Base-by-base conservation (phyloP, 2,888 invertebrate genomes). In the Amorpha juglandis region DNA sequence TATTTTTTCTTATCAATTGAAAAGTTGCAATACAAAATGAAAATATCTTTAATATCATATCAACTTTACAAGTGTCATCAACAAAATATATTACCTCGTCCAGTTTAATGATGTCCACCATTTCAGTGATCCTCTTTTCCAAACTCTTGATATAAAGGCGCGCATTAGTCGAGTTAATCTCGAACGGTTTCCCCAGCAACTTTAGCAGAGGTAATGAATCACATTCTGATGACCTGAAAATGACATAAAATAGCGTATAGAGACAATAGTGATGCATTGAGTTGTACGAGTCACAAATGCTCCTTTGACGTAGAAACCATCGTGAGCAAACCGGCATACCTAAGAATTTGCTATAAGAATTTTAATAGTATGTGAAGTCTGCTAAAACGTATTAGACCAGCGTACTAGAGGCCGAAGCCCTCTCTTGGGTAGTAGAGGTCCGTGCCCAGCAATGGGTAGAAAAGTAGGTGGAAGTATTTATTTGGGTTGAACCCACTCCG, bases 111-210 rank as follows among this genome's bases (percentile, higher is more conserved):
- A 90, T 70, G 6, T 92, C 92, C 1, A 90, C 89, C 48, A 96
- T 94, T 74, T 96, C 96, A 45, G 94, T 94, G 16, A 96, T 95
- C 67, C 95, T 95, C 80, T 96, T 95, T 80, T 98, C 98, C 71
- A 98, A 95, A 52, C 97, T 95, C 72, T 97, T 96, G 77, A 98
- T 94, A 83, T 97, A 97, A 14, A 98, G 94, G 68, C 97, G 95
- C 0, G 97, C 97, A 89, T 98, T 98, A 76, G 95, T 95, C 64
- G 94, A 94, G 66, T 95, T 96, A 51, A 98, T 95, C 21, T 94
- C 94, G n/a, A 96, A 94, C 66, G 96, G 95, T 27, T 95, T 94
- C 55, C 97, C 97, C 6, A 97, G 86, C 12, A 97, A 91, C 76
- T 95, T 95, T 27, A 97, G 87, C 12, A 97, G 93, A 0, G 97